phyloP scores from a whole-genome alignment of 2,797 vertebrate species.

The Falco concolor region DNA sequence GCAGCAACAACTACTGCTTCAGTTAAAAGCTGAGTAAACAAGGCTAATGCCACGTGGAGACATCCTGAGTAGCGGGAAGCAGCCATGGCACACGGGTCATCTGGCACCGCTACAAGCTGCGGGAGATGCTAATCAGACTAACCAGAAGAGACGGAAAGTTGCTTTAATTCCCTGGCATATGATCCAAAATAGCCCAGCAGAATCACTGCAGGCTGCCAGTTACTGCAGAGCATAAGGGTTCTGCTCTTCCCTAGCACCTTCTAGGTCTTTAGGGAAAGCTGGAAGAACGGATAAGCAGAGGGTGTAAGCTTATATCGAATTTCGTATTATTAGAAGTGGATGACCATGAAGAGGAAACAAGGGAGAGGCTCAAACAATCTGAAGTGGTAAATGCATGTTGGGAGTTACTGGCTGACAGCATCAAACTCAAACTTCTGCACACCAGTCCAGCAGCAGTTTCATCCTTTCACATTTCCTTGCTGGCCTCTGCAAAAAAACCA shows the following conservation, averaged over 20 bases:
- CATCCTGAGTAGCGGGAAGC: not conserved
- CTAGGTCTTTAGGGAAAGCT: not conserved
- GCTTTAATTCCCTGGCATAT: rapidly evolving
- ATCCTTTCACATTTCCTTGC: not conserved
- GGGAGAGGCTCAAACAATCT: not conserved
- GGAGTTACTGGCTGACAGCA: not conserved
- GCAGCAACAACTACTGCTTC: not conserved
- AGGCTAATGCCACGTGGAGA: not conserved
- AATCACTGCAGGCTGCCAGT: not conserved
- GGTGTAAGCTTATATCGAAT: rapidly evolving
- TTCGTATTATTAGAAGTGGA: not conserved
- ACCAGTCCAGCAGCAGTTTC: not conserved
- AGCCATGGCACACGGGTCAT: not conserved
- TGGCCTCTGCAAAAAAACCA: not conserved
- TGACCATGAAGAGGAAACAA: not conserved
- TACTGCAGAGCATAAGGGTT: rapidly evolving
- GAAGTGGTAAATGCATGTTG: rapidly evolving
- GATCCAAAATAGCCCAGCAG: not conserved
- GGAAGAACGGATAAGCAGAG: not conserved
- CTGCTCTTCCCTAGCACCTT: not conserved
- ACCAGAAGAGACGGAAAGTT: not conserved
- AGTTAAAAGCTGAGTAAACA: not conserved
- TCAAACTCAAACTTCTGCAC: not conserved
- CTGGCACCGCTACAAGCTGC: not conserved
- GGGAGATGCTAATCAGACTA: not conserved